A percentile compares a stretch with the other conserved stretches of the same genome.
Evolutionary conservation across 2,797 vertebrate species (phyloP).

Genomic region (Mormyrops boulengeri): DNA sequence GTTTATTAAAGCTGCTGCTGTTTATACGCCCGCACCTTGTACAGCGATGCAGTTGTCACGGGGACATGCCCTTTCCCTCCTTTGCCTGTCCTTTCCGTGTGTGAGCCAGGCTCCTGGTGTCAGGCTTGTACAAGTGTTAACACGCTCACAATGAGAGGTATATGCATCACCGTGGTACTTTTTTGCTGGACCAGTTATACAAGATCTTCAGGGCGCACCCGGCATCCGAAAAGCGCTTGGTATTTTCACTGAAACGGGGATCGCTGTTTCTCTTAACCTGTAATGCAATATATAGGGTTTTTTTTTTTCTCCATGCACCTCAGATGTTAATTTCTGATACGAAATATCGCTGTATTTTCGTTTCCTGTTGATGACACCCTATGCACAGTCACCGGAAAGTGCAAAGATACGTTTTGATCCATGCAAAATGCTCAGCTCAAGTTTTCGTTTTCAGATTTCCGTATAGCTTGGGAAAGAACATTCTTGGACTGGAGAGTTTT

Average conservation of each 20-base stretch:
- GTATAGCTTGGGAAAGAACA: not conserved
- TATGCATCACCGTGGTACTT: not conserved
- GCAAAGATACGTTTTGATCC: not conserved
- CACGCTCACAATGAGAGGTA: not conserved
- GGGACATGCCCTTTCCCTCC: not conserved
- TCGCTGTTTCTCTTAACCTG: not conserved
- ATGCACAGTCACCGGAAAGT: not conserved
- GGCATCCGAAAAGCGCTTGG: not conserved
- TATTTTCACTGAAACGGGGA: not conserved
- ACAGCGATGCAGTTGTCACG: not conserved
- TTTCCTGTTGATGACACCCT: not conserved
- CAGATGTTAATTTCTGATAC: not conserved
- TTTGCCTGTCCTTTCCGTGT: not conserved
- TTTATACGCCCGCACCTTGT: not conserved
- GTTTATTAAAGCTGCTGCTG: not conserved
- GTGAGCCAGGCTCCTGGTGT: not conserved
- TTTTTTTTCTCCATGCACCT: not conserved
- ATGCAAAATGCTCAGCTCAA: not conserved
- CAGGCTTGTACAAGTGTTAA: not conserved
- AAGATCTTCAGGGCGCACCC: not conserved
- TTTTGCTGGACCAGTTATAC: not conserved
- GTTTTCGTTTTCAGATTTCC: not conserved
- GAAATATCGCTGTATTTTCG: not conserved
- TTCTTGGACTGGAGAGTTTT: not conserved
- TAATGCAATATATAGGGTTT: not conserved